Conservation (phyloP, 2,888 invertebrate species). For the Phania funesta region DNA sequence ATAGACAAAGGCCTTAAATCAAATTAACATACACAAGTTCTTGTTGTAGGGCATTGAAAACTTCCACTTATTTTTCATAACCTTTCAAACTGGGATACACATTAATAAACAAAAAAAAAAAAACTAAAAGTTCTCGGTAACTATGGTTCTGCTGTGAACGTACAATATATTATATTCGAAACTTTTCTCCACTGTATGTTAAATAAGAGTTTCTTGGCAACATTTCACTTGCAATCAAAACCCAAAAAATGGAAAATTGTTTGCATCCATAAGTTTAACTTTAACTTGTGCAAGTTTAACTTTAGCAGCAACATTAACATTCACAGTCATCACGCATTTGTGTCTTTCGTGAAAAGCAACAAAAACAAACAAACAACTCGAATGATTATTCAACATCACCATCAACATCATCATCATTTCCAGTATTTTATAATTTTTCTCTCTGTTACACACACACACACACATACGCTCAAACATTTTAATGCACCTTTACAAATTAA, state of each 20-base stretch:
- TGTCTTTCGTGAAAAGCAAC: slow-evolving; percentile 1
- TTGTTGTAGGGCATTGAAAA: not conserved
- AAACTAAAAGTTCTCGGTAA: slow-evolving; percentile 38
- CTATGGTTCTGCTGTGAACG: slow-evolving; percentile 63
- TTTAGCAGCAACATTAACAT: not conserved
- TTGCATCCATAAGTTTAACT: slow-evolving; percentile 39
- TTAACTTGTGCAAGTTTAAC: slow-evolving; percentile 29
- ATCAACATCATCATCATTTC: not conserved
- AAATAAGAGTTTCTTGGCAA: slow-evolving; percentile 73
- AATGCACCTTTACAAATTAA: slow-evolving; percentile 5
- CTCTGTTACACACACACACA: not conserved
- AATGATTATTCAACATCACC: slow-evolving; percentile 23
- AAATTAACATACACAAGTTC: too few relatives aligned
- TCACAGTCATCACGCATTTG: slow-evolving; percentile 2
- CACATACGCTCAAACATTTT: not conserved
- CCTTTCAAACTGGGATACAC: not conserved
- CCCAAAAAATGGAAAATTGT: slow-evolving; percentile 10
- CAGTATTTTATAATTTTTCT: not conserved
- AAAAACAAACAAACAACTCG: not conserved
- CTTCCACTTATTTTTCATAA: slow-evolving; percentile 29
- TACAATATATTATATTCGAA: slow-evolving; percentile 62
- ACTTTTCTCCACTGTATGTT: slow-evolving; percentile 60
- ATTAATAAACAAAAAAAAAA: not conserved
- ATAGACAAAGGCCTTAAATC: too few relatives aligned
- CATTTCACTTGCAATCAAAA: slow-evolving; percentile 69